Percentiles rank a stretch among this genome's conserved stretches.
Conservation (phyloP, 2,888 invertebrate genomes). For the Agonopterix alstromeriana region DNA sequence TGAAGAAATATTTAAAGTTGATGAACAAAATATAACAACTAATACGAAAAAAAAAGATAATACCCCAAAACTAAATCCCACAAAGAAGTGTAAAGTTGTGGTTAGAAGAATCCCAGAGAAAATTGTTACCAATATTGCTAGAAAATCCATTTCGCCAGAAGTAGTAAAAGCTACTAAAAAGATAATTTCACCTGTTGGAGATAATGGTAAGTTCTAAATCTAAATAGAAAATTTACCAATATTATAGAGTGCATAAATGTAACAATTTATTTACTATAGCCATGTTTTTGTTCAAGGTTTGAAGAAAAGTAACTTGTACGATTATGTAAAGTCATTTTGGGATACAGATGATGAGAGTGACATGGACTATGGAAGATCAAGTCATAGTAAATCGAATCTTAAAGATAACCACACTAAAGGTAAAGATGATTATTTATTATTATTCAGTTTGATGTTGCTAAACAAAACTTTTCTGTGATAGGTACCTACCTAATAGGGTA, state of each 20-base stretch:
- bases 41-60: neutral
- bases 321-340: slow-evolving; percentile 45
- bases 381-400: too few relatives aligned
- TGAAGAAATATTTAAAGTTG: slow-evolving; percentile 48
- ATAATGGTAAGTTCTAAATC: too few relatives aligned
- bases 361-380: slow-evolving; percentile 12
- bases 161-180: too few relatives aligned
- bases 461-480: too few relatives aligned
- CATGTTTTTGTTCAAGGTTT: slow-evolving; percentile 19
- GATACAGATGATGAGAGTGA: slow-evolving; percentile 59
- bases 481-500: too few relatives aligned
- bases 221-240: too few relatives aligned
- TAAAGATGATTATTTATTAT: too few relatives aligned
- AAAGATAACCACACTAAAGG: too few relatives aligned
- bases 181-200: too few relatives aligned
- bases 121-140: neutral
- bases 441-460: too few relatives aligned
- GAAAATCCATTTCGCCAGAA: too few relatives aligned
- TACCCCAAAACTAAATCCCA: neutral
- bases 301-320: slow-evolving; percentile 15
- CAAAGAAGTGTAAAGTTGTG: neutral
- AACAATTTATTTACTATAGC: neutral
- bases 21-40: slow-evolving; percentile 2
- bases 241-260: too few relatives aligned
- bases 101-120: neutral